phyloP scores from a whole-genome alignment of 2,888 invertebrate species.

The Toxonevra muliebris region DNA sequence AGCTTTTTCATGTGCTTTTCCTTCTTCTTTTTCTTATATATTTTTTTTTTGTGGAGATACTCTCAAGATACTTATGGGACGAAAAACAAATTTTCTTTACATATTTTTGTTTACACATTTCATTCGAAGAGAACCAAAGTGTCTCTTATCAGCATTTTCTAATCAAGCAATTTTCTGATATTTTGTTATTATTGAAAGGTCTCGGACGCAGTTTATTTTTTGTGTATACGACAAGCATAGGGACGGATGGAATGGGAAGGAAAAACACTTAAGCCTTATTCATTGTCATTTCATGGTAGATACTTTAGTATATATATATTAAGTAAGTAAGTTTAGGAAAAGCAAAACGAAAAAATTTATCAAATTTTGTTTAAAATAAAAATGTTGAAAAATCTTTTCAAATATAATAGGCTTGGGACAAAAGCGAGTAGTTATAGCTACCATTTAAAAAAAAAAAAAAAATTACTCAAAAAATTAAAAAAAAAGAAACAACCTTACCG shows the following conservation, averaged over 20 bases:
- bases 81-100: no score
- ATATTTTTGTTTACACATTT: no score
- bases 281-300: conserved; percentile 13
- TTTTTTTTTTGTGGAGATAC: no score
- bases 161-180: conserved; percentile 29
- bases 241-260: not conserved
- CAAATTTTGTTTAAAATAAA: not conserved
- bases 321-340: not conserved
- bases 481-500: not conserved
- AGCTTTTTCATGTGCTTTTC: no score
- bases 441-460: not conserved
- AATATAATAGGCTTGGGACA: not conserved
- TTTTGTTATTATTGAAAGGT: conserved; percentile 25
- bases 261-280: conserved; percentile 18
- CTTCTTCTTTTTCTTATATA: no score
- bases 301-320: conserved; percentile 13
- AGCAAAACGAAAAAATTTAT: conserved; percentile 1
- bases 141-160: conserved; percentile 34
- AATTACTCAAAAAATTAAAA: not conserved
- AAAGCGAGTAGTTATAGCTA: no score
- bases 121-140: no score
- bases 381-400: not conserved
- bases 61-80: no score
- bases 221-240: not conserved
- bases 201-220: conserved; percentile 1